phyloP scores from a whole-genome alignment of 2,113 vertebrate species.

The Lethenteron camtschaticum region DNA sequence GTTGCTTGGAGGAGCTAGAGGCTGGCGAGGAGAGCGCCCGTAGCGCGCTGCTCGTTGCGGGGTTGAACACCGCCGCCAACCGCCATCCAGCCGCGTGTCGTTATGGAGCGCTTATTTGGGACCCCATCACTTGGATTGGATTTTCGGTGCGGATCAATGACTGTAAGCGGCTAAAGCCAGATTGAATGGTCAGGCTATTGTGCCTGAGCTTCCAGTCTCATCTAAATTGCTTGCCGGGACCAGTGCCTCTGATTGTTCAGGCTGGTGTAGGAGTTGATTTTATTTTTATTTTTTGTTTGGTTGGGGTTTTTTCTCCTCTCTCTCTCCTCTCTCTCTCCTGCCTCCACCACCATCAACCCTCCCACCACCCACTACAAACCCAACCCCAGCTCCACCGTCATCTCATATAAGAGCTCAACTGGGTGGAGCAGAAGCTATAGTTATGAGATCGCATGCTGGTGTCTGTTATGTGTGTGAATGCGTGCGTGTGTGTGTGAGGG shows the following conservation, averaged over 20 bases:
- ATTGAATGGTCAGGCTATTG: too few relatives aligned
- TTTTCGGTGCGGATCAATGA: constrained; percentile 4
- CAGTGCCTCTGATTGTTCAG: neutral
- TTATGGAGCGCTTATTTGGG: constrained; percentile 5
- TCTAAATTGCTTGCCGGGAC: neutral
- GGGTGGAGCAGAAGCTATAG: too few relatives aligned
- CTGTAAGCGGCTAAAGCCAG: neutral
- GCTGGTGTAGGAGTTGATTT: neutral
- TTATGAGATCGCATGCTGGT: too few relatives aligned
- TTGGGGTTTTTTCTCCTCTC: neutral
- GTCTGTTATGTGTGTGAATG: too few relatives aligned
- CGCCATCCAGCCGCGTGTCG: neutral
- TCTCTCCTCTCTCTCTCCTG: neutral
- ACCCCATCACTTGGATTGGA: constrained; percentile 3
- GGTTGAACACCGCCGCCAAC: too few relatives aligned
- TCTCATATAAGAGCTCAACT: too few relatives aligned
- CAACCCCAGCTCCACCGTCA: neutral
- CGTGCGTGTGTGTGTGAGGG: too few relatives aligned
- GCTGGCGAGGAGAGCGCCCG: too few relatives aligned
- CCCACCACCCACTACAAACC: neutral
- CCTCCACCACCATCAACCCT: neutral
- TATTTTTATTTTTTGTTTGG: neutral
- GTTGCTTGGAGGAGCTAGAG: too few relatives aligned
- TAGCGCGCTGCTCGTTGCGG: too few relatives aligned
- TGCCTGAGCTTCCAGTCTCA: neutral